Conservation (phyloP, 2,888 invertebrate genomes). For the Ochropleura leucogaster region DNA sequence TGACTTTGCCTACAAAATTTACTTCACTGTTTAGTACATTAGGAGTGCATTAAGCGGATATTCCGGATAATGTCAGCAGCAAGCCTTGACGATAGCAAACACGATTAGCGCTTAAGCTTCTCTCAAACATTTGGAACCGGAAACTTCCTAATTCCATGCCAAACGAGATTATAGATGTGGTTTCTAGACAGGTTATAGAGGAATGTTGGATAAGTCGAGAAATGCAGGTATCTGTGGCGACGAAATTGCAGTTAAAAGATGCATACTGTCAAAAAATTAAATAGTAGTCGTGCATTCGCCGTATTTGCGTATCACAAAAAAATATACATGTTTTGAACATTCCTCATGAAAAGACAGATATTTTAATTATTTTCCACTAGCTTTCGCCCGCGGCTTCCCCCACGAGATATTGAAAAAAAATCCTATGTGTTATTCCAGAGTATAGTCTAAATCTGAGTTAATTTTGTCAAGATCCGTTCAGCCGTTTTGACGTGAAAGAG, state of each 20-base stretch:
- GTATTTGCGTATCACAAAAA: neutral
- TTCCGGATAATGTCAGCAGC: conserved; percentile 33
- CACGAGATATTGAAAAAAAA: no score
- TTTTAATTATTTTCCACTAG: neutral
- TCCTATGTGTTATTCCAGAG: no score
- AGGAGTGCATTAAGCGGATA: conserved; percentile 35
- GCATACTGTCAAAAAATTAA: neutral
- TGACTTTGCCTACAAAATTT: conserved; percentile 4
- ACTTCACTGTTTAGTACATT: conserved; percentile 14
- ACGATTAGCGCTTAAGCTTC: conserved; percentile 39
- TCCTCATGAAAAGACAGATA: neutral
- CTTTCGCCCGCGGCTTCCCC: no score
- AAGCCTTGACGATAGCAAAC: conserved; percentile 35
- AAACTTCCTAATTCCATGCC: conserved; percentile 42
- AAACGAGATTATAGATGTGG: conserved; percentile 23
- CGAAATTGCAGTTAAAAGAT: neutral
- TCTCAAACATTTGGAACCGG: conserved; percentile 26
- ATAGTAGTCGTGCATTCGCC: neutral
- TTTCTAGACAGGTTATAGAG: conserved; percentile 1
- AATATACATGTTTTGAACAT: neutral
- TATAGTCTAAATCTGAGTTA: no score
- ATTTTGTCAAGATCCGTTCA: no score
- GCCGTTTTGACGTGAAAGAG: no score
- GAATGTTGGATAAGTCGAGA: conserved; percentile 5
- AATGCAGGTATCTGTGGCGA: neutral